Evolutionary conservation across 2,888 invertebrate species (phyloP).

Genomic region (Germaria angustata): DNA sequence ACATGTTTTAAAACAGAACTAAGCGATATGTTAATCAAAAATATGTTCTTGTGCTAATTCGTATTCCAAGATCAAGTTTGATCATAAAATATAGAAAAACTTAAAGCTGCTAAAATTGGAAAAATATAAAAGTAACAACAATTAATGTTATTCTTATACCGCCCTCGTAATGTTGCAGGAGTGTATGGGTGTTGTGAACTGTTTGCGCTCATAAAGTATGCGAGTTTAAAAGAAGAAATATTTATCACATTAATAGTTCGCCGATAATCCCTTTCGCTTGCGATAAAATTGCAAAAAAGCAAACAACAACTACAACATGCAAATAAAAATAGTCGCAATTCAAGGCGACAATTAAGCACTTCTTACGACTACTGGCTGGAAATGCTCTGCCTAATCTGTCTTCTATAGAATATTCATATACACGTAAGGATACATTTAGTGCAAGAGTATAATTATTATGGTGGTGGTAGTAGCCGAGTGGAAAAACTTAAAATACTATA

Average conservation of each 20-base stretch:
- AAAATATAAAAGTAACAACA: no score
- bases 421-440: constrained; percentile 24
- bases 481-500: constrained; percentile 42
- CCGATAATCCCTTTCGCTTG: constrained; percentile 64
- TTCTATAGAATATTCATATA: constrained; percentile 42
- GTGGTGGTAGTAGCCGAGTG: background rate
- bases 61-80: no score
- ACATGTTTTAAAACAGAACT: no score
- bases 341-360: constrained; percentile 64
- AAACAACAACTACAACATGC: constrained; percentile 20
- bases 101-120: no score
- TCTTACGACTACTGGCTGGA: constrained; percentile 39
- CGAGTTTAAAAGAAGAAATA: constrained; percentile 53
- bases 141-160: no score
- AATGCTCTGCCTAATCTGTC: constrained; percentile 54
- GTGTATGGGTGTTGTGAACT: background rate
- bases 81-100: no score
- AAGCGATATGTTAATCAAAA: no score
- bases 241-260: constrained; percentile 68
- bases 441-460: constrained; percentile 46
- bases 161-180: background rate
- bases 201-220: constrained; percentile 51
- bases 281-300: constrained; percentile 48
- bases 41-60: no score
- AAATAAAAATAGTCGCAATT: constrained; percentile 43